phyloP scores from a whole-genome alignment of 2,113 vertebrate species.

The Sterrhoptilus dennistouni region DNA sequence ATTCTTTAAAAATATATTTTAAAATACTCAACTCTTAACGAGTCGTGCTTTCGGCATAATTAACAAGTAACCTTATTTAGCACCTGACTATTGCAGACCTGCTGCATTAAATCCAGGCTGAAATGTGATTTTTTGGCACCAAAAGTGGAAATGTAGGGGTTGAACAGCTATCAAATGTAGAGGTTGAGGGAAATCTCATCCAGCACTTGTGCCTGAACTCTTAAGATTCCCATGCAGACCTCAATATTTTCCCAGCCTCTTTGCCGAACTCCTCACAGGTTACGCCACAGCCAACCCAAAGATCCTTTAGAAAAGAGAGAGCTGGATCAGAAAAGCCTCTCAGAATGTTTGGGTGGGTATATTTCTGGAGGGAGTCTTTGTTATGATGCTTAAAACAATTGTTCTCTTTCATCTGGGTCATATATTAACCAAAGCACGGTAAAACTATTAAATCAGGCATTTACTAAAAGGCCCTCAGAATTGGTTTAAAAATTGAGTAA shows the following conservation, averaged over 20 bases:
- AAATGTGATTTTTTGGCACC: background rate
- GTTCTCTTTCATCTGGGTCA: slow-evolving; percentile 18
- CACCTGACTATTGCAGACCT: background rate
- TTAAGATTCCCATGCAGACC: background rate
- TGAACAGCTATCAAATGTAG: fast-evolving
- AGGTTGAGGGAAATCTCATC: background rate
- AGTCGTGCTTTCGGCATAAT: background rate
- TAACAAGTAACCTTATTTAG: background rate
- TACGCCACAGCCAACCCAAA: background rate
- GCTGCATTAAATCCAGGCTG: background rate
- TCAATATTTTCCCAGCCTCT: background rate
- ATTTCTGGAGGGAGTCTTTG: background rate
- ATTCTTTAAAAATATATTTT: slow-evolving; percentile 14
- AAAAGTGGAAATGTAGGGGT: background rate
- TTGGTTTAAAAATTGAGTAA: slow-evolving; percentile 75
- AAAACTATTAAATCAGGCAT: slow-evolving; percentile 45
- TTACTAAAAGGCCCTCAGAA: slow-evolving; percentile 64
- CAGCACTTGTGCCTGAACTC: background rate
- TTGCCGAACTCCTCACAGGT: background rate
- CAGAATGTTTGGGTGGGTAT: background rate
- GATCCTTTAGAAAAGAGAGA: background rate
- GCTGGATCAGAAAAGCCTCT: background rate
- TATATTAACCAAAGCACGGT: slow-evolving; percentile 47
- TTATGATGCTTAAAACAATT: slow-evolving; percentile 34
- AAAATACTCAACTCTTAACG: background rate